Evolutionary conservation across 2,113 vertebrate genomes (phyloP).

Genomic region (Caranx melampygus): DNA sequence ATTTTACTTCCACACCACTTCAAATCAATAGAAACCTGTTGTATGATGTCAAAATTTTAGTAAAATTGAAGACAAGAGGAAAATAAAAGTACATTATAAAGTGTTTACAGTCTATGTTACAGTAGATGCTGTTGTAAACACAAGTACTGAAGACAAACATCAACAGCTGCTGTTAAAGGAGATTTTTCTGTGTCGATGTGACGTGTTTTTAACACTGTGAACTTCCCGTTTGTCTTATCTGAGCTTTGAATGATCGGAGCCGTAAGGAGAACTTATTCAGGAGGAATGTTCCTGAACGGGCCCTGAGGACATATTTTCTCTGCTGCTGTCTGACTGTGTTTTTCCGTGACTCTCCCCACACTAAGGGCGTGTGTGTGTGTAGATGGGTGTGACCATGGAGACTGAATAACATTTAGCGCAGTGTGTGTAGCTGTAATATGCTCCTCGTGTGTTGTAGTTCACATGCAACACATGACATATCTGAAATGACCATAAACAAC

Average conservation of each 20-base stretch:
- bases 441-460: neutral
- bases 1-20: no score
- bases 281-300: neutral
- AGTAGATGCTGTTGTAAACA: neutral
- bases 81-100: no score
- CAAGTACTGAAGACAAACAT: neutral
- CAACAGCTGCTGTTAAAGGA: no score
- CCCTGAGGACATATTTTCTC: constrained; percentile 23
- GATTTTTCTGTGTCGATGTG: neutral
- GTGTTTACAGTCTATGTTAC: no score
- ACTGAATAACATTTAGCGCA: constrained; percentile 28
- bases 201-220: neutral
- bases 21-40: no score
- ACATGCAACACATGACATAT: neutral
- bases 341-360: constrained; percentile 52
- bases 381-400: constrained; percentile 40
- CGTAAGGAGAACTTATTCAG: neutral
- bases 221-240: neutral
- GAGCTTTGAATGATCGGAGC: neutral
- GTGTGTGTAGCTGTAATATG: neutral
- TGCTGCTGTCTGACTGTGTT: constrained; percentile 39
- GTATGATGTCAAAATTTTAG: no score
- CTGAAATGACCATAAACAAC: neutral
- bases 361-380: neutral
- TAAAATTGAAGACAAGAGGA: no score